A percentile compares a stretch with the other conserved stretches of the same genome.
Conservation (phyloP, 2,888 invertebrate species). For the Disparrhopalites patrizii region DNA sequence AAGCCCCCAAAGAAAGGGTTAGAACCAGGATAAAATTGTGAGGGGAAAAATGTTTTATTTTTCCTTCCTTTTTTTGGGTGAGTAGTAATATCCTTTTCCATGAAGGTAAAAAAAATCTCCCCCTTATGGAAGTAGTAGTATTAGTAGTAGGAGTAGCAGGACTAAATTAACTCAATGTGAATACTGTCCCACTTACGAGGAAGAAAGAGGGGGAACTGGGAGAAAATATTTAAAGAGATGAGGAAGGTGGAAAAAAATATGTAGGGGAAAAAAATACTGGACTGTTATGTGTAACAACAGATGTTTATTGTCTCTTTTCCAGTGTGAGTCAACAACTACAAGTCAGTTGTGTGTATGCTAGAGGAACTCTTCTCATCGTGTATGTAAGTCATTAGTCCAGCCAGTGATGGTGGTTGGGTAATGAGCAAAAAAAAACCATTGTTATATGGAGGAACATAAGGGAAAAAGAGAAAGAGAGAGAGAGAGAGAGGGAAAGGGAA, state of each 20-base stretch:
- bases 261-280: background rate
- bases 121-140: too few relatives aligned
- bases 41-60: too few relatives aligned
- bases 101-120: too few relatives aligned
- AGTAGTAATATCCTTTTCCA: too few relatives aligned
- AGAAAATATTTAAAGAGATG: too few relatives aligned
- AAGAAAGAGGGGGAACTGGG: background rate
- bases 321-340: slow-evolving; percentile 20
- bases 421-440: too few relatives aligned
- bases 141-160: background rate
- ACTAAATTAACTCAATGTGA: slow-evolving; percentile 8
- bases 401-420: background rate
- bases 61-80: too few relatives aligned
- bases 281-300: slow-evolving; percentile 12
- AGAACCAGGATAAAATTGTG: too few relatives aligned
- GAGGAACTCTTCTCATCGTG: slow-evolving; percentile 1
- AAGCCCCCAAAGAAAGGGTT: too few relatives aligned
- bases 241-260: background rate
- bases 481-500: too few relatives aligned
- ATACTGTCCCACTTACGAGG: background rate
- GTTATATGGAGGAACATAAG: too few relatives aligned
- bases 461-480: too few relatives aligned
- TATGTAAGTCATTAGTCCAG: background rate
- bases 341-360: background rate
- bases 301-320: slow-evolving; percentile 26